Conservation (phyloP, 2,797 vertebrate species). For the Graptemys geographica region DNA sequence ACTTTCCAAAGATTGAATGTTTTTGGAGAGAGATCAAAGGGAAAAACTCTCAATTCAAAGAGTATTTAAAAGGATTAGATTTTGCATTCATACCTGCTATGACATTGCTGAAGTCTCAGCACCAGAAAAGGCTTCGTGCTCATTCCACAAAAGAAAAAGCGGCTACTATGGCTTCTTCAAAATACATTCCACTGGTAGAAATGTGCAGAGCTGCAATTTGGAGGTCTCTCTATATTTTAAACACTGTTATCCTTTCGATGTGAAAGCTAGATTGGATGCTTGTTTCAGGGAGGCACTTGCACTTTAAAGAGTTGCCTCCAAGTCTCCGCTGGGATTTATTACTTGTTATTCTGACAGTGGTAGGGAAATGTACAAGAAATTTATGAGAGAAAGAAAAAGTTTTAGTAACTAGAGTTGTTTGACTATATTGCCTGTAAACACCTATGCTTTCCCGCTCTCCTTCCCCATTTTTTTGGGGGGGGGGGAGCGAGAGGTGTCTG, state of each 20-base stretch:
- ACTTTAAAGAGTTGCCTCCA: background rate
- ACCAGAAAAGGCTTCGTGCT: slow-evolving; percentile 23
- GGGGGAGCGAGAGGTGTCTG: background rate
- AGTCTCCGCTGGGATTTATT: background rate
- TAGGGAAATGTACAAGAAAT: background rate
- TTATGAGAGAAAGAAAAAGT: background rate
- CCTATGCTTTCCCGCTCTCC: background rate
- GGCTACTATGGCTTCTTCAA: background rate
- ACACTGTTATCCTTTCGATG: background rate
- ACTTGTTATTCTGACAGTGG: background rate
- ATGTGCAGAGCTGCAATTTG: background rate
- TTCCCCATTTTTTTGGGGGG: background rate
- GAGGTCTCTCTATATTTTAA: background rate
- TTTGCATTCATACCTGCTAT: slow-evolving; percentile 39
- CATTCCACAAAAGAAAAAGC: slow-evolving; percentile 46
- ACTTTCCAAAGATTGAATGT: slow-evolving; percentile 34
- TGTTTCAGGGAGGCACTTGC: background rate
- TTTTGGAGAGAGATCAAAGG: slow-evolving; percentile 65
- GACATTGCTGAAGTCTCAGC: slow-evolving; percentile 31
- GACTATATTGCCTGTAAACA: background rate
- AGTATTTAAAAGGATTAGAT: slow-evolving; percentile 41
- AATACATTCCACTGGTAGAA: background rate
- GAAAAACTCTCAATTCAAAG: slow-evolving; percentile 1
- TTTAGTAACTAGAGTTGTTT: background rate
- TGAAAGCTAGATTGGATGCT: background rate